Evolutionary conservation across 2,797 vertebrate species (phyloP), one percentile per base, ranked within the genome.

Genomic region (Phylloscopus collybita): DNA sequence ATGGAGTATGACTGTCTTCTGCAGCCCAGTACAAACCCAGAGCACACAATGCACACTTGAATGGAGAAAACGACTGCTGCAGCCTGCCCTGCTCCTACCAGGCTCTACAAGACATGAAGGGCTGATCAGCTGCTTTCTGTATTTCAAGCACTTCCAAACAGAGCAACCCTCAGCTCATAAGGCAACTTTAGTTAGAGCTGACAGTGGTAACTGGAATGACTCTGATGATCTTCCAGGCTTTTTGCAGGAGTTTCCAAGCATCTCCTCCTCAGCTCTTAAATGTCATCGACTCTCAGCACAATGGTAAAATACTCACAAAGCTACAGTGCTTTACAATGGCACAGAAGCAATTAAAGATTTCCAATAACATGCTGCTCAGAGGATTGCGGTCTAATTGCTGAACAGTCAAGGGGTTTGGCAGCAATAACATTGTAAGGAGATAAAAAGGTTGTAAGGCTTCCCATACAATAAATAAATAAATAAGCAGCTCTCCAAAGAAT

Each of bases 311-410:
- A 66, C 59, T 92, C 45, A 51, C 40, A 78, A 44, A 88, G 78
- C 60, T 57, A 61, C 53, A 54, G 54, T 32, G 20, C 65, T 94
- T 85, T 79, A 95, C 81, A 85, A 29, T 2, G 8, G 40, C 57
- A 93, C 45, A 47, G 71, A 72, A 64, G 81, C 89, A 80, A 92
- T 95, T 94, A 96, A 94, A 95, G 94, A 95, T 95, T 87, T 88
- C 85, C 95, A 91, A 62, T 87, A 93, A 85, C 78, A 50, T 1
- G 1, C 59, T 74, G 70, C 67, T 81, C 34, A 26, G 54, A 65
- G 49, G 71, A 89, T 6, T 15, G 76, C 1, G 0, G 59, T 79
- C 73, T 86, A 88, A 95, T 56, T 79, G 86, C 80, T 60, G 70
- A 83, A 47, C 0, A 3, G 86, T 69, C 91, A 92, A 94, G 84